Base-by-base conservation (phyloP, 2,888 invertebrate species). In the Oscheius sp. region DNA sequence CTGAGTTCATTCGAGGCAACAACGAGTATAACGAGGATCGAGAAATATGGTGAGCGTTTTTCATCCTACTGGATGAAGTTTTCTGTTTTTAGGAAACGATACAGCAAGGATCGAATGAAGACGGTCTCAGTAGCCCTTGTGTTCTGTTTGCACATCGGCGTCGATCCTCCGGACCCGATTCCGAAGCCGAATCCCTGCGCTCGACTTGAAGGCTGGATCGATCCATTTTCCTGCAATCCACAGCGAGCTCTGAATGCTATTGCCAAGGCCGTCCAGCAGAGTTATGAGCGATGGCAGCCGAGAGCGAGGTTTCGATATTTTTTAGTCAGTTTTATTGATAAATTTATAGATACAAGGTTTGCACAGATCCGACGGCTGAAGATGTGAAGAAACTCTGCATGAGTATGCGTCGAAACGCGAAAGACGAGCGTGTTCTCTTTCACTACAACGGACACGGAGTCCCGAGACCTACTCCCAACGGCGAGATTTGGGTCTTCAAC, bases 381-480 rank as follows among this genome's bases (percentile, higher is more conserved):
- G 98, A 99, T 91, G 95, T 99, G 0, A 96, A 97, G 90, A 97
- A 98, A 90, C 91, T 98, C 33, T 98, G 98, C 89, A 94, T 94
- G 42, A 96, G 96, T 0, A 91, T 99, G 81, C 92, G 99, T 11
- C 92, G 96, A 83, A 97, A 96, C 91, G 98, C 99, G 3, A 98
- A 98, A 91, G 98, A 98, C 10, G 82, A 81, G 53, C 74, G 82
- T 21, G 99, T 79, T 51, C 91, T 99, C 71, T 99, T 99, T 91
- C 99, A 99, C 91, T 99, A 99, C 90, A 99, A 99, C 90, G 99
- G 99, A 0, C 99, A 99, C 90, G 99, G 99, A 21, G 99, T 99
- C 76, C 99, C 99, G 57, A 94, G 94, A 90, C 99, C 99, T 48
- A 99, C 99, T 10, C 92, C 93, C 29, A 99, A 99, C 91, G 98